Conservation (phyloP, 2,888 invertebrate genomes). For the Holacanthella duospinosa region DNA sequence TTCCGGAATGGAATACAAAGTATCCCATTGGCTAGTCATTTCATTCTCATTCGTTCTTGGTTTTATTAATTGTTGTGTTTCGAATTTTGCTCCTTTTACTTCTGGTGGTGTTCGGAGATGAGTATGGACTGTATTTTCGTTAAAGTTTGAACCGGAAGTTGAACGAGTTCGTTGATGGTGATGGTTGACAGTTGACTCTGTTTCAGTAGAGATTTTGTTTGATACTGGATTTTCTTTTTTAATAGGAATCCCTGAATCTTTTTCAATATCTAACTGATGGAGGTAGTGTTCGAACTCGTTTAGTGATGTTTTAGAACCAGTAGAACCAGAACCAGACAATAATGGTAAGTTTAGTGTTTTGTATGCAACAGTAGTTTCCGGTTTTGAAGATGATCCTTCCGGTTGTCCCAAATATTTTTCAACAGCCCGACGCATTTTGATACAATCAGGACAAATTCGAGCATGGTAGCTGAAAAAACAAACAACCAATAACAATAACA, state of each 20-base stretch:
- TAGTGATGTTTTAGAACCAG: neutral
- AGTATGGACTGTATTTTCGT: neutral
- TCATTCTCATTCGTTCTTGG: neutral
- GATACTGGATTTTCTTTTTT: neutral
- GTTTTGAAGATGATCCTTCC: neutral
- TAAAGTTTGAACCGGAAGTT: neutral
- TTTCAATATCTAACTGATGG: neutral
- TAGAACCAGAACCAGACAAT: neutral
- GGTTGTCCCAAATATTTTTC: slow-evolving; percentile 5
- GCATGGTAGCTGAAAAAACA: slow-evolving; percentile 24
- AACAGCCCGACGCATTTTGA: slow-evolving; percentile 32
- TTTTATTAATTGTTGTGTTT: neutral
- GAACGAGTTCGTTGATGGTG: too few species aligned
- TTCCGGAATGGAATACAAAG: neutral
- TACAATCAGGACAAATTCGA: slow-evolving; percentile 36
- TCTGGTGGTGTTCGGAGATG: neutral
- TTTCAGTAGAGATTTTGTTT: neutral
- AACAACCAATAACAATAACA: neutral
- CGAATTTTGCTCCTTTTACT: neutral
- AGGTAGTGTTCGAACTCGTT: neutral
- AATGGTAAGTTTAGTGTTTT: neutral
- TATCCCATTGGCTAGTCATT: neutral
- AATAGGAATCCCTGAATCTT: neutral
- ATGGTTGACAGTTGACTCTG: neutral
- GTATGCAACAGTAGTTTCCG: neutral